phyloP scores from a whole-genome alignment of 2,113 vertebrate genomes.

The Atrichornis clamosus region DNA sequence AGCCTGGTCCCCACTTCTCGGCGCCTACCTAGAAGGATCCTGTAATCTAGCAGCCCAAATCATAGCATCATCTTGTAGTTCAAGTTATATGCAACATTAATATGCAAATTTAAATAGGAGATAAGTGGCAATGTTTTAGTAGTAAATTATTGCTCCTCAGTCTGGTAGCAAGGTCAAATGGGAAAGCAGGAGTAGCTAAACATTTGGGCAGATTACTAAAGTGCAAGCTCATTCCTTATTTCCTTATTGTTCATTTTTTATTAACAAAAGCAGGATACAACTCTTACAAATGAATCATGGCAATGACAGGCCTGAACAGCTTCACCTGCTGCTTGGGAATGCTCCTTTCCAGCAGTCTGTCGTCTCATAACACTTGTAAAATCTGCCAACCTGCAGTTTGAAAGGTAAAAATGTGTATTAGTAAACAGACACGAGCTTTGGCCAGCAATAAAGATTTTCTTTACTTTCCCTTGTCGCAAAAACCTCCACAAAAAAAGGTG shows the following conservation, averaged over 20 bases:
- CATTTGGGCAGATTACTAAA: not conserved
- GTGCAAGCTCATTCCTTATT: not conserved
- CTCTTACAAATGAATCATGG: not conserved
- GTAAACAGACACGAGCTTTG: not conserved
- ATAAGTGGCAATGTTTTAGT: not conserved
- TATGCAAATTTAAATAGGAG: not conserved
- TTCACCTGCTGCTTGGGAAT: not conserved
- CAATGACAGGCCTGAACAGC: not conserved
- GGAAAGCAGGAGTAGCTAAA: not conserved
- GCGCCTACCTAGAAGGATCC: not conserved
- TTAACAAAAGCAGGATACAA: not conserved
- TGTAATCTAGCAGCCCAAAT: not conserved
- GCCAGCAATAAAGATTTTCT: not conserved
- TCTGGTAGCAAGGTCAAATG: not conserved
- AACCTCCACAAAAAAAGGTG: not conserved
- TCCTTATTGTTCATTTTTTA: not conserved
- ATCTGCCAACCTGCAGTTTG: not conserved
- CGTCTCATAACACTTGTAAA: not conserved
- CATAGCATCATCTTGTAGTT: not conserved
- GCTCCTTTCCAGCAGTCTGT: not conserved
- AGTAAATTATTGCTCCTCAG: not conserved
- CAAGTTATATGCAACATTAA: not conserved
- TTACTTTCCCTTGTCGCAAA: not conserved
- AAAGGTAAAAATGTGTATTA: not conserved
- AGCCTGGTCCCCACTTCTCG: not conserved